Evolutionary conservation across 2,797 vertebrate species (phyloP).

Genomic region (Lepus townsendii): DNA sequence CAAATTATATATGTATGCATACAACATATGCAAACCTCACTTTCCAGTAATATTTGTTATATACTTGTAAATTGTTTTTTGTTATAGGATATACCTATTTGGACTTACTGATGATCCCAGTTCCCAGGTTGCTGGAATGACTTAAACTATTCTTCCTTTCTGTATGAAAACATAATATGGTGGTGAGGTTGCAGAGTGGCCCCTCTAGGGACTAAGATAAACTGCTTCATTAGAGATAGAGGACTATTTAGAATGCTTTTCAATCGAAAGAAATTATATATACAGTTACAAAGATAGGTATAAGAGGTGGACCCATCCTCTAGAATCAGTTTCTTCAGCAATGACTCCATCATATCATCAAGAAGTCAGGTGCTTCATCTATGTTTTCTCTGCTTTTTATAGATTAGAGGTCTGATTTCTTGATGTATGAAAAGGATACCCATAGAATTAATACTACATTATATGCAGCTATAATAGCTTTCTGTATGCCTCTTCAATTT

Average conservation of each 20-base stretch:
- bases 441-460: background rate
- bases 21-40: background rate
- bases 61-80: background rate
- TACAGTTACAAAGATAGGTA: background rate
- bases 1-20: background rate
- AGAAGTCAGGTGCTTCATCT: background rate
- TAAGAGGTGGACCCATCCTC: background rate
- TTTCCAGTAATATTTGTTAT: background rate
- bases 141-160: background rate
- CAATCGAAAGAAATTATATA: background rate
- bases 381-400: background rate
- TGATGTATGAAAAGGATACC: background rate
- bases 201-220: background rate
- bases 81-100: background rate
- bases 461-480: background rate
- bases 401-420: background rate
- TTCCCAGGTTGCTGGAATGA: background rate
- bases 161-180: background rate
- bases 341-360: background rate
- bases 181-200: rapidly evolving
- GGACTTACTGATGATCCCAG: background rate
- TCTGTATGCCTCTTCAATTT: background rate
- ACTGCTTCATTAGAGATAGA: background rate
- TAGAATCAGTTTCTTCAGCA: background rate
- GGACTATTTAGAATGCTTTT: conserved; percentile 11